Evolutionary conservation across 2,797 vertebrate species (phyloP).

Genomic region (Coracias cyanogaster): DNA sequence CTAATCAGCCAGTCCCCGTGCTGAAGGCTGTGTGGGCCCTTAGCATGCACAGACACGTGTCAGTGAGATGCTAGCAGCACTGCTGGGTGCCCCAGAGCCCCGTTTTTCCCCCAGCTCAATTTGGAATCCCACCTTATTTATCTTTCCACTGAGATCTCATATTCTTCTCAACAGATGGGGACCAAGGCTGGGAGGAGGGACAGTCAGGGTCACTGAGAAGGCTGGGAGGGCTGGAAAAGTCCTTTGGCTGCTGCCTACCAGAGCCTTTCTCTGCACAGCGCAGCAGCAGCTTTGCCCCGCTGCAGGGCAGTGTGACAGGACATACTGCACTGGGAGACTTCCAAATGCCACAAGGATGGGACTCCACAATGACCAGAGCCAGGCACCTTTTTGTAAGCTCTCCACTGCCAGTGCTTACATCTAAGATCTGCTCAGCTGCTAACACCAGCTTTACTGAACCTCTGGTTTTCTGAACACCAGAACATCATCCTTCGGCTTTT

Average conservation of each 20-base stretch:
- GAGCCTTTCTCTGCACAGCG: background rate
- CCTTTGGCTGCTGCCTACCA: background rate
- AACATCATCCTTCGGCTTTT: background rate
- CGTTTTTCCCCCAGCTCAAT: background rate
- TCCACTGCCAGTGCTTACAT: background rate
- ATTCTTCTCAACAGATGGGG: background rate
- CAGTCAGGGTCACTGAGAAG: background rate
- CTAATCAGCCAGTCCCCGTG: background rate
- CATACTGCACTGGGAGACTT: background rate
- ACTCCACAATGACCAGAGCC: background rate
- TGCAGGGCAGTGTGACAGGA: background rate
- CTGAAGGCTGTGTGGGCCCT: background rate
- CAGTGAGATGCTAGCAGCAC: background rate
- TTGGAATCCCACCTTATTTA: background rate
- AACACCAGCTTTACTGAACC: background rate
- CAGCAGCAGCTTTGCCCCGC: background rate
- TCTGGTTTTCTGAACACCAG: background rate
- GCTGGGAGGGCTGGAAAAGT: background rate
- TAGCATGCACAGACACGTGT: background rate
- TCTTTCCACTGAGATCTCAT: background rate
- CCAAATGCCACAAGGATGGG: background rate
- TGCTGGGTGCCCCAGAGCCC: background rate
- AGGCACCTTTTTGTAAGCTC: background rate
- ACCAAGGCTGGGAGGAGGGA: background rate
- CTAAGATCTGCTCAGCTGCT: background rate